Conservation (phyloP, 1,140 invertebrate species). For the Drosophila tsacasi region DNA sequence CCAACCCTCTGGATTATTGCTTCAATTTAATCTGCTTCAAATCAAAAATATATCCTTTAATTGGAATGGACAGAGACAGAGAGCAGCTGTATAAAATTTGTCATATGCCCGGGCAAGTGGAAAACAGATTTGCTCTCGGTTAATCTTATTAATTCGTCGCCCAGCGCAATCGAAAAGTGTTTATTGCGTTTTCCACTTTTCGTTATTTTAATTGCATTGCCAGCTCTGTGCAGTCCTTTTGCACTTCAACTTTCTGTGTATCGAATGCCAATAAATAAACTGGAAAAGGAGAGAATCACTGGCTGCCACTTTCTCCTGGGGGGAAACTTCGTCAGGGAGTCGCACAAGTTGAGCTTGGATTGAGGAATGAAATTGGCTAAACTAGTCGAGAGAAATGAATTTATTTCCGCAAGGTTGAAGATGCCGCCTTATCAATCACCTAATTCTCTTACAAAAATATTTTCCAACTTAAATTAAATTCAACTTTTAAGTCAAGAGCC, state of each 20-base stretch:
- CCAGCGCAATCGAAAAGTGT: conserved; percentile 57
- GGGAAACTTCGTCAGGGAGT: conserved; percentile 3
- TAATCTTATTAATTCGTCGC: conserved; percentile 61
- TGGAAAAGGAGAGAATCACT: conserved; percentile 24
- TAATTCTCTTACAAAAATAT: conserved; percentile 17
- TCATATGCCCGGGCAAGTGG: conserved; percentile 23
- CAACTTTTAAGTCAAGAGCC: conserved; percentile 35
- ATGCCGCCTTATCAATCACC: conserved; percentile 18
- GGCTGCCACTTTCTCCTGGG: not conserved
- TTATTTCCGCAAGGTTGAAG: not conserved
- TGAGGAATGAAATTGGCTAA: conserved; percentile 1
- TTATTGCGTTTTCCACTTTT: conserved; percentile 64
- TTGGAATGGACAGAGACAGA: conserved; percentile 29
- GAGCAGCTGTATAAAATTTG: conserved; percentile 14
- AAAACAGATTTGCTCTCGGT: conserved; percentile 29
- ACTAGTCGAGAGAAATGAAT: not conserved
- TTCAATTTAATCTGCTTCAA: conserved; percentile 54
- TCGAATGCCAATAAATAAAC: conserved; percentile 43
- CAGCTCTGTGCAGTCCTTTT: conserved; percentile 1
- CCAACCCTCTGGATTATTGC: conserved; percentile 21
- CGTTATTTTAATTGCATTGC: conserved; percentile 72
- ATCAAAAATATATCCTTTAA: conserved; percentile 53
- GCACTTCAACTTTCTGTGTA: conserved; percentile 29
- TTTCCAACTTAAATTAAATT: conserved; percentile 30
- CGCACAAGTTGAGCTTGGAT: not conserved